Percentiles rank a stretch among this genome's conserved stretches.
Evolutionary conservation across 2,888 invertebrate species (phyloP).

Genomic region (Pyrrhopygopsis socrates): DNA sequence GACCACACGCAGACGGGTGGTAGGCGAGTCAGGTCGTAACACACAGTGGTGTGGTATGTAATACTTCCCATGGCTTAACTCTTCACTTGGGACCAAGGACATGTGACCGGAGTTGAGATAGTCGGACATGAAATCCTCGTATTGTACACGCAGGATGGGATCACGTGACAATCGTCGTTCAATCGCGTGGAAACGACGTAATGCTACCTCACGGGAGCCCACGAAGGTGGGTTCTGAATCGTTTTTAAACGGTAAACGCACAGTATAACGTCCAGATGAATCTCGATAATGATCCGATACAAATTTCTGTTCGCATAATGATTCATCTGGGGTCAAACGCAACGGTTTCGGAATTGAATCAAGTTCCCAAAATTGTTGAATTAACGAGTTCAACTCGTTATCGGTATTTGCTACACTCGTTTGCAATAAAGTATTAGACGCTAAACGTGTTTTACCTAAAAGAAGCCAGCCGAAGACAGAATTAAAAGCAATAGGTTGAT

Average conservation of each 20-base stretch:
- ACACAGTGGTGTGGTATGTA: conserved; percentile 59
- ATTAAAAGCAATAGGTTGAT: conserved; percentile 37
- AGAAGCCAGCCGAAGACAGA: conserved; percentile 35
- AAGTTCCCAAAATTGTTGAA: not conserved
- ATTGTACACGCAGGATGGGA: not conserved
- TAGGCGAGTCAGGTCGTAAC: conserved; percentile 41
- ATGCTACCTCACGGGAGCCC: not conserved
- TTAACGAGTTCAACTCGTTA: not conserved
- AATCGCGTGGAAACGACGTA: not conserved
- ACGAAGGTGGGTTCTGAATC: not conserved
- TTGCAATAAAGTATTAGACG: not conserved
- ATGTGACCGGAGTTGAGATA: conserved; percentile 33
- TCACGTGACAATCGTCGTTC: not conserved
- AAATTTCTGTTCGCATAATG: not conserved
- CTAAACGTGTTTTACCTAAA: conserved; percentile 5
- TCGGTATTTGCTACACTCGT: not conserved
- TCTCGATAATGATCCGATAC: not conserved
- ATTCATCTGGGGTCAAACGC: not conserved
- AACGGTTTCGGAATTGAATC: not conserved
- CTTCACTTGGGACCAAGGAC: conserved; percentile 29
- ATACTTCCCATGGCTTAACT: conserved; percentile 31
- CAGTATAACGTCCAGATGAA: not conserved
- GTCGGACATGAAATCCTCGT: not conserved
- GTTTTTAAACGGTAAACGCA: not conserved
- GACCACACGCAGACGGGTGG: conserved; percentile 52